Base-by-base conservation (phyloP, 2,888 invertebrate species). In the Myopa testacea region DNA sequence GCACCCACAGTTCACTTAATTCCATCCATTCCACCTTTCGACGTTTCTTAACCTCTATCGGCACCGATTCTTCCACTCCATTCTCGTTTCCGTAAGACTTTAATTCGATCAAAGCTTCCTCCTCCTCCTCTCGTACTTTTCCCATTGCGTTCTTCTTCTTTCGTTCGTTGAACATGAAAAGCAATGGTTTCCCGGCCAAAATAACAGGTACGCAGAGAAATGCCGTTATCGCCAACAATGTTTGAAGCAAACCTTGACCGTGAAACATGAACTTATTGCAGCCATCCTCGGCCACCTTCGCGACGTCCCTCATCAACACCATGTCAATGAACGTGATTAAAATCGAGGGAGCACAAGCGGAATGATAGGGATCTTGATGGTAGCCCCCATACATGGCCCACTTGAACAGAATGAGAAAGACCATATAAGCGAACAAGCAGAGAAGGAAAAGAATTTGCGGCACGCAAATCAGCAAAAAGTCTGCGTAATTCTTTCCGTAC, bases 131-230 rank as follows among this genome's bases (percentile, higher is more conserved):
- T 5, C 4, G 37, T 10, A 37, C 10, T 37, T 14, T 65, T 26
- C 26, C 7, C 3, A 2, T 60, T 8, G 75, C 78, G 19, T 79
- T 79, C 10, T 91, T 90, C 83, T 91, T 92, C 84, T 91, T 85
- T 34, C 88, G 87, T 3, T 81, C 80, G 85, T 93, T 34, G 7
- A 69, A 90, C 78, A 96, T 91, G 83, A 84, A 75, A 34, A 95
- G 92, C 73, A 97, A 88, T 0, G 99, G 99, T 87, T 98, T 99
- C 40, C 95, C 95, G 0, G 96, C 89, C 84, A 99, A 89, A 95
- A 99, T 95, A 90, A 96, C 93, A 0, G 99, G 98, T 67, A 98
- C 92, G 86, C 96, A 96, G 34, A 94, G 86, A 1, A 98, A 86
- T 0, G 94, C 97, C 4, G 94, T 84, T 0, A 95, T 82, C 4